Base-by-base conservation (phyloP, 2,888 invertebrate species). In the Agrilus mali region DNA sequence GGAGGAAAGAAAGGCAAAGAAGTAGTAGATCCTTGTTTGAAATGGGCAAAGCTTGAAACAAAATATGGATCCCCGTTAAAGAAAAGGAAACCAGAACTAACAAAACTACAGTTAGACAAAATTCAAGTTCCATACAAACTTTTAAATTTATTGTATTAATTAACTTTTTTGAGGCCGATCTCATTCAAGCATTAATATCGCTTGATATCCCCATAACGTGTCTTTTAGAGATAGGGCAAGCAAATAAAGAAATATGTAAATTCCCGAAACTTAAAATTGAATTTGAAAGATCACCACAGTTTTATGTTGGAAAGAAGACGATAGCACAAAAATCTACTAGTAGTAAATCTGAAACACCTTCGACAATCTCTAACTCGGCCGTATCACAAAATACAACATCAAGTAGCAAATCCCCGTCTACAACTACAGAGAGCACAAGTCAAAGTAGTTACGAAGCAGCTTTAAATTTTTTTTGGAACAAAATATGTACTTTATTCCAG, bases 141-240 rank as follows among this genome's bases (percentile, higher is more conserved):
- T 22, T 31, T 48, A 8, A n/a, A n/a, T 43, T 34, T 34, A 17
- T 46, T 31, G 41, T 46, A n/a, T 15, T 48, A 22, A 35, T 44
- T 33, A 41, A 45, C 4, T 46, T 46, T 36, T 41, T 44, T 17
- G 46, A 46, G 16, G 39, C 38, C 17, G 15, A 36, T 32, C 13
- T 48, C 15, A 43, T 48, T 34, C 16, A 42, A 36, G 34, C 39
- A 37, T 20, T 48, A 7, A 32, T 36, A 22, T 8, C 33, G 3
- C 32, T 36, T 22, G 40, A 38, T 2, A 39, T 46, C 10, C 36
- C 17, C 5, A 27, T 41, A 15, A 31, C 20, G 12, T 41, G 38
- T 5, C 5, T 48, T 22, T 8, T 48, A 3, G 46, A 48, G 27
- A n/a, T 46, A 15, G 16, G 31, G 2, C 38, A 17, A 12, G 27